phyloP scores from a whole-genome alignment of 92 coral and sea anemone genomes.

The Porites cylindrica region DNA sequence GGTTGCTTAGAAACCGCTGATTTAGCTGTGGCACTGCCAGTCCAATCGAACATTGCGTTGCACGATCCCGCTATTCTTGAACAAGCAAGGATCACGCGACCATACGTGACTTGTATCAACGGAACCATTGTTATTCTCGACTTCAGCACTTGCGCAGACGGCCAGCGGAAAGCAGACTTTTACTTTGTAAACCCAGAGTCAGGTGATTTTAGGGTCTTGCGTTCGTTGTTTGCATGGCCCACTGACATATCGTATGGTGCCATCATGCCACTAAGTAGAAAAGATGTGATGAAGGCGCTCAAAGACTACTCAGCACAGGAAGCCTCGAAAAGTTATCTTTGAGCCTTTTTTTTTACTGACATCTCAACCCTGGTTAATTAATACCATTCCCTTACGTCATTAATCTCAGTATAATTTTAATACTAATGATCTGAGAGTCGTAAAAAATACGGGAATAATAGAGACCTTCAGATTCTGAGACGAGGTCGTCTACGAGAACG shows the following conservation, averaged over 20 bases:
- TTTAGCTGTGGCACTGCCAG: neutral
- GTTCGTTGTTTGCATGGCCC: slow-evolving; percentile 57
- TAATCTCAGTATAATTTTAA: neutral
- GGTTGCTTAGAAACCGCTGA: neutral
- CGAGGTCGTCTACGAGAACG: too few relatives aligned
- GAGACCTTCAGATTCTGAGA: too few relatives aligned
- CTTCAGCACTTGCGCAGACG: slow-evolving; percentile 50
- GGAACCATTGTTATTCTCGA: slow-evolving; percentile 41
- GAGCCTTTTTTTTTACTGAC: neutral
- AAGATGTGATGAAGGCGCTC: slow-evolving; percentile 67
- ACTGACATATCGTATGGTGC: slow-evolving; percentile 67
- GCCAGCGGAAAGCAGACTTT: slow-evolving; percentile 50
- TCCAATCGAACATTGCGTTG: too few relatives aligned
- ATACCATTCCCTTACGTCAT: neutral
- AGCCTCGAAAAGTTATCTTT: neutral
- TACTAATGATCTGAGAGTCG: too few relatives aligned
- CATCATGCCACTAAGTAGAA: slow-evolving; percentile 66
- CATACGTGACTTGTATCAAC: slow-evolving; percentile 49
- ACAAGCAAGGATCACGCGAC: slow-evolving; percentile 40
- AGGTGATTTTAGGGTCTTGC: slow-evolving; percentile 37
- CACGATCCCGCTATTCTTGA: slow-evolving; percentile 4
- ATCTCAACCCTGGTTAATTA: neutral
- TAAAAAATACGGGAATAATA: too few relatives aligned
- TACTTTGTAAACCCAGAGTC: slow-evolving; percentile 36
- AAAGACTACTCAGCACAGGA: slow-evolving; percentile 36